Evolutionary conservation across 2,113 vertebrate species (phyloP).

Genomic region (Paradoxurus hermaphroditus): DNA sequence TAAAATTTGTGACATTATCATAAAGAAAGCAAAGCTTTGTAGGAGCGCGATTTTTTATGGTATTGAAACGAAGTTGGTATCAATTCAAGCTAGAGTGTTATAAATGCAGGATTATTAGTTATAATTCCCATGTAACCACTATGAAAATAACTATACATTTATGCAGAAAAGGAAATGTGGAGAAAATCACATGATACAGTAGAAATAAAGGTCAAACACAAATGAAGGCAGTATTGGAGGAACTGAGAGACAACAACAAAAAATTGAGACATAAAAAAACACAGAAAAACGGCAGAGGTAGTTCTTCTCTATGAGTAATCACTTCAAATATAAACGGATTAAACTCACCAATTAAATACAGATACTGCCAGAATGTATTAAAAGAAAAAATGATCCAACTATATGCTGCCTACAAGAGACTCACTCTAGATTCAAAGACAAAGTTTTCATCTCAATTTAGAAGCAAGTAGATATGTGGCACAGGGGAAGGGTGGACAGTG

Average conservation of each 20-base stretch:
- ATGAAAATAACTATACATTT: slow-evolving; percentile 1
- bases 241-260: not conserved
- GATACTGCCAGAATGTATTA: not conserved
- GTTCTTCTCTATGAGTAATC: not conserved
- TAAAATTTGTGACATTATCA: not conserved
- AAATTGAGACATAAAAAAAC: not conserved
- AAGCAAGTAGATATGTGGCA: not conserved
- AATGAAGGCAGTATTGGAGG: not conserved
- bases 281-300: not conserved
- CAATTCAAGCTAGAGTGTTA: not conserved
- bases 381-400: not conserved
- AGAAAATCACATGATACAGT: not conserved
- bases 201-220: not conserved
- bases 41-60: not conserved
- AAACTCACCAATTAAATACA: not conserved
- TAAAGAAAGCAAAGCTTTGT: not conserved
- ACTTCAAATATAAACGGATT: not conserved
- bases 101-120: not conserved
- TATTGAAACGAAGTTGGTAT: not conserved
- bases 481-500: not conserved
- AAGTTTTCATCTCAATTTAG: not conserved
- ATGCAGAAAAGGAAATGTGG: not conserved
- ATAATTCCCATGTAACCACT: not conserved
- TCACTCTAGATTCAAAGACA: not conserved
- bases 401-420: not conserved